Percentiles rank a stretch among this genome's conserved stretches.
phyloP scores from a whole-genome alignment of 2,888 invertebrate species.

The Tetragnatha montana region DNA sequence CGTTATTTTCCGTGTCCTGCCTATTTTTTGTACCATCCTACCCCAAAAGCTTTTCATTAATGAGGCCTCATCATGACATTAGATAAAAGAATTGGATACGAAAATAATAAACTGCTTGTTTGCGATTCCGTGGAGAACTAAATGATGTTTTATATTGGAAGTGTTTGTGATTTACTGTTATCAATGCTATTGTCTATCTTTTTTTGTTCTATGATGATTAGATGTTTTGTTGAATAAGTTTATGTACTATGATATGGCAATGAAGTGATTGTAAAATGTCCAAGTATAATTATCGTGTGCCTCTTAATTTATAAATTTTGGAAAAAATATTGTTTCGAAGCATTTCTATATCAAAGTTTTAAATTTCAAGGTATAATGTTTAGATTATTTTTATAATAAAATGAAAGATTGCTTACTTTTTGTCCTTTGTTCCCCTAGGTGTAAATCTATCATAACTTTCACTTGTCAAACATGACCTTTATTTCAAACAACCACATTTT shows the following conservation, averaged over 20 bases:
- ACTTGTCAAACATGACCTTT: too few relatives aligned
- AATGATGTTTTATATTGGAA: background rate
- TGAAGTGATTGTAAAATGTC: background rate
- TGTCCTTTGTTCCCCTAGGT: background rate
- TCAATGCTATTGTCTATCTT: background rate
- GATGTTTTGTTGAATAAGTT: background rate
- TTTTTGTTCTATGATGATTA: background rate
- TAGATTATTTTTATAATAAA: conserved; percentile 33
- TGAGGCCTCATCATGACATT: conserved; percentile 44
- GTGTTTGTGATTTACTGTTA: background rate
- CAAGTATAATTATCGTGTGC: background rate
- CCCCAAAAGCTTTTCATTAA: background rate
- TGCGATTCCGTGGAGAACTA: background rate
- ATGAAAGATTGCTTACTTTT: background rate
- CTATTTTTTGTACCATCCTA: background rate
- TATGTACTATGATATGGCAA: background rate
- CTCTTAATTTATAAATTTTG: background rate
- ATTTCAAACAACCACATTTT: too few relatives aligned
- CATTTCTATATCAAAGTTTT: conserved; percentile 9
- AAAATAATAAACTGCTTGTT: background rate
- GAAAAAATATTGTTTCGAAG: background rate
- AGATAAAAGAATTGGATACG: background rate
- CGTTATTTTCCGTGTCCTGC: background rate
- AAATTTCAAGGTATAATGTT: conserved; percentile 4
- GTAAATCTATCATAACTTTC: background rate